phyloP scores from a whole-genome alignment of 2,113 vertebrate genomes.

The Natator depressus region DNA sequence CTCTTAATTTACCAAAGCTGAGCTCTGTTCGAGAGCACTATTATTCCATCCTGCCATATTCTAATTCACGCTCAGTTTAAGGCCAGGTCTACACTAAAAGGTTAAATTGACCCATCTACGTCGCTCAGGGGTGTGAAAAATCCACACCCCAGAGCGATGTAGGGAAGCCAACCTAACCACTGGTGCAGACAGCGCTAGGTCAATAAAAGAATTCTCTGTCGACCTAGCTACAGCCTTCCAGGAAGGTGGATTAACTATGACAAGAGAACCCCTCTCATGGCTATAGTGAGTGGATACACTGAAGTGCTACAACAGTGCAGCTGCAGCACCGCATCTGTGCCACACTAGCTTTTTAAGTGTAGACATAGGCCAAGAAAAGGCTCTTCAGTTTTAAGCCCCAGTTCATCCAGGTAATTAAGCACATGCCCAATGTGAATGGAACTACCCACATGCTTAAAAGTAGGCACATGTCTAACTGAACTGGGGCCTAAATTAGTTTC shows the following conservation, averaged over 20 bases:
- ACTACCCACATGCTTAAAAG: background rate
- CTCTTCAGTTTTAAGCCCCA: background rate
- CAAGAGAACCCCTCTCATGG: background rate
- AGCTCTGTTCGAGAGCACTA: slow-evolving; percentile 37
- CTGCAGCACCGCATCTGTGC: background rate
- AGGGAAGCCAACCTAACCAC: background rate
- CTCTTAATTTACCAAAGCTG: background rate
- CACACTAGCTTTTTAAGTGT: background rate
- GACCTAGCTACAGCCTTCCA: background rate
- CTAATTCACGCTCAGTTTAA: slow-evolving; percentile 51
- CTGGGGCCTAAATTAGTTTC: slow-evolving; percentile 11
- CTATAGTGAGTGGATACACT: background rate
- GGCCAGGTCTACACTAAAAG: background rate
- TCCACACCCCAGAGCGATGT: background rate
- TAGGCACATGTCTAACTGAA: background rate
- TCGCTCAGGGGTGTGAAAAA: background rate
- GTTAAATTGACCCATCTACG: background rate
- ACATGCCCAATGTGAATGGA: background rate
- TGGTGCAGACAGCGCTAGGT: background rate
- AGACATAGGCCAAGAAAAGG: background rate
- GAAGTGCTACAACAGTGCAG: background rate
- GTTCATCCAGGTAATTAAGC: background rate
- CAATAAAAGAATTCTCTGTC: background rate
- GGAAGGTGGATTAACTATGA: background rate
- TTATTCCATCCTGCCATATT: slow-evolving; percentile 46